Percentiles rank a stretch among this genome's conserved stretches.
Evolutionary conservation across 2,888 invertebrate species (phyloP).

Genomic region (Pediacus dermestoides): DNA sequence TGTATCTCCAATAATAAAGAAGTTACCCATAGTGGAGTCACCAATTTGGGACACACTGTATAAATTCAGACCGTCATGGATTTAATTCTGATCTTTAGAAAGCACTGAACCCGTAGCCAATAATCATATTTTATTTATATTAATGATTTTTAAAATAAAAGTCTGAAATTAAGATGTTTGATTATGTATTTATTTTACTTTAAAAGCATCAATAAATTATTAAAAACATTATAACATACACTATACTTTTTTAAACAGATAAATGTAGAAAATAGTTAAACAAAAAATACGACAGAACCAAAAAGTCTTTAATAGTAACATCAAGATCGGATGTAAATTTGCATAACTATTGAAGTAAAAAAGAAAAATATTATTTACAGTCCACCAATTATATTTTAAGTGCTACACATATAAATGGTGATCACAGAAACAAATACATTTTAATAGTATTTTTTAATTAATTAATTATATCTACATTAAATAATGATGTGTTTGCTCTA

Average conservation of each 20-base stretch:
- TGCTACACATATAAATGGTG: constrained; percentile 40
- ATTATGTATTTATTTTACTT: constrained; percentile 26
- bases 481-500: too few relatives aligned
- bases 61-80: too few relatives aligned
- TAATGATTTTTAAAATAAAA: too few relatives aligned
- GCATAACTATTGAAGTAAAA: constrained; percentile 35
- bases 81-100: too few relatives aligned
- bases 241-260: constrained; percentile 29
- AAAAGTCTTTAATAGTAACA: constrained; percentile 34
- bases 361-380: constrained; percentile 37
- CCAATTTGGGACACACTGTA: too few relatives aligned
- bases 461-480: too few relatives aligned
- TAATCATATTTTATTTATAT: too few relatives aligned
- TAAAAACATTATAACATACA: constrained; percentile 40
- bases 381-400: constrained; percentile 37
- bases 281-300: constrained; percentile 34
- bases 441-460: constrained; percentile 6
- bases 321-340: constrained; percentile 35
- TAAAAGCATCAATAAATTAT: constrained; percentile 40
- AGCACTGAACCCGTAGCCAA: too few relatives aligned
- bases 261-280: constrained; percentile 32
- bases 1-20: too few relatives aligned
- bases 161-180: too few relatives aligned
- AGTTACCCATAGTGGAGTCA: too few relatives aligned
- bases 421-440: constrained; percentile 34